Conservation (phyloP, 2,113 vertebrate genomes). For the Bombycilla garrulus region DNA sequence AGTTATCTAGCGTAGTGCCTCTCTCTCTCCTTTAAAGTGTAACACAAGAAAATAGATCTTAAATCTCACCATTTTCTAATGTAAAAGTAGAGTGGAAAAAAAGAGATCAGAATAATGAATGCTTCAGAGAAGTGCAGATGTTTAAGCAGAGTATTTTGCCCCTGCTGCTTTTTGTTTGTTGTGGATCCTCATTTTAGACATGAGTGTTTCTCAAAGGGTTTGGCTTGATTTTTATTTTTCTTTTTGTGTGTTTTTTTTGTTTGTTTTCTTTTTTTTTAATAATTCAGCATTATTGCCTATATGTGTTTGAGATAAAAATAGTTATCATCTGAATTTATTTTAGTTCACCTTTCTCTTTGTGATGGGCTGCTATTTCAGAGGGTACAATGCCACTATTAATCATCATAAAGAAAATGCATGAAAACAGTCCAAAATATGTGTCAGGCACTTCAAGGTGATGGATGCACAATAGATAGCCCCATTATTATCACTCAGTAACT, state of each 20-base stretch:
- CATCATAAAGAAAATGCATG: conserved; percentile 23
- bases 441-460: conserved; percentile 35
- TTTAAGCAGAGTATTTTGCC: neutral
- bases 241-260: neutral
- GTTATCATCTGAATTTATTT: conserved; percentile 10
- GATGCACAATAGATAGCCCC: conserved; percentile 1
- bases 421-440: conserved; percentile 17
- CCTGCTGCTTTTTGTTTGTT: neutral
- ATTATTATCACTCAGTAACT: conserved; percentile 36
- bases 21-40: neutral
- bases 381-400: conserved; percentile 17
- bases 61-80: neutral
- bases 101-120: neutral
- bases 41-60: neutral
- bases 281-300: neutral
- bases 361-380: conserved; percentile 5
- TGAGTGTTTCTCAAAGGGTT: neutral
- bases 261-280: neutral
- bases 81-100: neutral
- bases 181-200: neutral
- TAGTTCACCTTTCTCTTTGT: neutral
- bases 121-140: neutral
- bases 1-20: neutral
- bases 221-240: neutral
- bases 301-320: conserved; percentile 2